These are phyloP conservation scores for Campaea margaritaria DNA, from an alignment of 2,888 invertebrate genomes.

Conservation along the genomic window DNA sequence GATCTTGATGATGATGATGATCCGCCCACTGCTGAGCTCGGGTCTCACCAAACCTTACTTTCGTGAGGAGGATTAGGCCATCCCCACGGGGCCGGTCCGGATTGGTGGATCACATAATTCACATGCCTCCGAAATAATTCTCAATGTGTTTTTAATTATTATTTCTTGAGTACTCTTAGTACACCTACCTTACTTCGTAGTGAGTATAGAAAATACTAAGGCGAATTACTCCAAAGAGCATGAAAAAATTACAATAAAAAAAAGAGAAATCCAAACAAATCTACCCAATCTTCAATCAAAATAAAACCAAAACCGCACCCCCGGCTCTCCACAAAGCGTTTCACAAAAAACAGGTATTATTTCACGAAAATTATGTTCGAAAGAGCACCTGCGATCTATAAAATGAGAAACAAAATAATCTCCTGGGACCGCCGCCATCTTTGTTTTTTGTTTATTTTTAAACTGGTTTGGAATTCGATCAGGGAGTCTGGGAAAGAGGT, in stretches of 20 bases:
- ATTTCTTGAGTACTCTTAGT: no score
- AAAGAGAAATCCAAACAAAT: not conserved
- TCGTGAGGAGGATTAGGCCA: no score
- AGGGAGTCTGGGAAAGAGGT: slow-evolving; percentile 68
- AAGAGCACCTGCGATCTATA: slow-evolving; percentile 60
- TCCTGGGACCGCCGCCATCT: slow-evolving; percentile 55
- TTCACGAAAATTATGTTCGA: slow-evolving; percentile 45
- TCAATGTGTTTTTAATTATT: no score
- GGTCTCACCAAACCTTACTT: no score
- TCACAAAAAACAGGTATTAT: slow-evolving; percentile 46
- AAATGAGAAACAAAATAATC: slow-evolving; percentile 69
- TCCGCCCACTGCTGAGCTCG: no score
- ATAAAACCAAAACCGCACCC: slow-evolving; percentile 12
- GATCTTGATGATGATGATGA: no score
- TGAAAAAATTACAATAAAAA: not conserved
- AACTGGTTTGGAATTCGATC: slow-evolving; percentile 65
- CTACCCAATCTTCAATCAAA: slow-evolving; percentile 2
- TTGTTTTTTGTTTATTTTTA: slow-evolving; percentile 64
- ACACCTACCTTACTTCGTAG: no score
- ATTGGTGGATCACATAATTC: no score
- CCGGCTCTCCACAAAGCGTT: slow-evolving; percentile 9
- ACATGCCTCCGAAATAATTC: no score
- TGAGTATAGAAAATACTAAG: no score
- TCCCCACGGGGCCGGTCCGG: no score
- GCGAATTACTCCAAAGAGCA: no score